These are phyloP conservation scores for Siniperca chuatsi DNA, from an alignment of 2,113 vertebrate genomes.

Conservation along the genomic window DNA sequence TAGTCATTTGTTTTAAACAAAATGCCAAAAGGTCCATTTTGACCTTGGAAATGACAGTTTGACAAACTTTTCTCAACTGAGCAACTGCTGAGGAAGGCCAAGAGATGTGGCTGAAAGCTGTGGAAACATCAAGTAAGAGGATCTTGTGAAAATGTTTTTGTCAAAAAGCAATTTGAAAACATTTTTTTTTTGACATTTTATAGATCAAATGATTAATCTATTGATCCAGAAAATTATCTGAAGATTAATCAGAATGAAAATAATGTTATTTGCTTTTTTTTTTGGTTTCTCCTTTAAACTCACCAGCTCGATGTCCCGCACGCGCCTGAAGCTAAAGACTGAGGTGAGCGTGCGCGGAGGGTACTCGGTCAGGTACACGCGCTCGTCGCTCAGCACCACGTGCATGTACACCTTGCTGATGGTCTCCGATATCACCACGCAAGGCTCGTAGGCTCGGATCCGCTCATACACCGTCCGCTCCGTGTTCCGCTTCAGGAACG, in stretches of 20 bases:
- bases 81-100: too few relatives aligned
- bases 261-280: not conserved
- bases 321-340: slow-evolving; percentile 77
- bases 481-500: slow-evolving; percentile 85
- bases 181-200: not conserved
- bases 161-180: too few relatives aligned
- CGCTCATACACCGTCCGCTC: slow-evolving; percentile 80
- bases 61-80: too few relatives aligned
- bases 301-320: slow-evolving; percentile 86
- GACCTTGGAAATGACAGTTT: too few relatives aligned
- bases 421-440: slow-evolving; percentile 81
- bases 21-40: too few relatives aligned
- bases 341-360: slow-evolving; percentile 79
- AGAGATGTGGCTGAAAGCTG: too few relatives aligned
- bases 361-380: slow-evolving; percentile 85
- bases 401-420: slow-evolving; percentile 84
- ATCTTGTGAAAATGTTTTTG: too few relatives aligned
- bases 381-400: slow-evolving; percentile 84
- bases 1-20: too few relatives aligned
- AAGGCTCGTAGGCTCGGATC: slow-evolving; percentile 83
- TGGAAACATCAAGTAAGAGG: too few relatives aligned
- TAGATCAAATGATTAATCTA: not conserved
- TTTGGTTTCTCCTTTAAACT: slow-evolving; percentile 46
- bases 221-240: not conserved
- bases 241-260: not conserved